Conservation (phyloP, 2,113 vertebrate genomes). For the Limnothrissa miodon region DNA sequence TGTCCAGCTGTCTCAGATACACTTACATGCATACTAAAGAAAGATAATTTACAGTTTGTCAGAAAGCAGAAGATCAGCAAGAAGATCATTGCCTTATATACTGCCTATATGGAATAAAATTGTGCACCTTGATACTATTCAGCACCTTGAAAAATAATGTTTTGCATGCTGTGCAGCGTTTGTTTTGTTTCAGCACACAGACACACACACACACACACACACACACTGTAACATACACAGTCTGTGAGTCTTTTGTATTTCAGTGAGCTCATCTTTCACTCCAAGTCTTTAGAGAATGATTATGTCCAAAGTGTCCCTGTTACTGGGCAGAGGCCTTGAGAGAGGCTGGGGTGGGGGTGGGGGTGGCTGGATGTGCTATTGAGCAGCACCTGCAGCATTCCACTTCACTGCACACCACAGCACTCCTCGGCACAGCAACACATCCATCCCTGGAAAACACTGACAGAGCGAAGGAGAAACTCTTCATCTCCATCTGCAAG, state of each 20-base stretch:
- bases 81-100: no score
- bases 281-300: conserved; percentile 40
- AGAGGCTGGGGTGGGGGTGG: background rate
- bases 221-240: conserved; percentile 24
- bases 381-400: conserved; percentile 22
- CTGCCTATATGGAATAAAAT: no score
- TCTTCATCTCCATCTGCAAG: background rate
- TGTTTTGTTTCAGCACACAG: background rate
- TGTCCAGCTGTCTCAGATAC: no score
- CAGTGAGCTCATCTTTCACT: conserved; percentile 37
- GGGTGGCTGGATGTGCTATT: background rate
- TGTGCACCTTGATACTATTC: background rate
- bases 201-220: background rate
- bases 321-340: conserved; percentile 25
- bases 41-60: no score
- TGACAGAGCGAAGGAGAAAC: conserved; percentile 12
- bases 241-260: conserved; percentile 14
- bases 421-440: background rate
- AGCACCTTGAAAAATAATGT: no score
- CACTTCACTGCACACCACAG: background rate
- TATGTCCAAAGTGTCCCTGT: conserved; percentile 35
- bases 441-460: conserved; percentile 21
- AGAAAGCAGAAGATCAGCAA: no score
- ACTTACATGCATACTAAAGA: no score
- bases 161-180: no score